Conservation (phyloP, 2,888 invertebrate genomes). For the Aradus depressus region DNA sequence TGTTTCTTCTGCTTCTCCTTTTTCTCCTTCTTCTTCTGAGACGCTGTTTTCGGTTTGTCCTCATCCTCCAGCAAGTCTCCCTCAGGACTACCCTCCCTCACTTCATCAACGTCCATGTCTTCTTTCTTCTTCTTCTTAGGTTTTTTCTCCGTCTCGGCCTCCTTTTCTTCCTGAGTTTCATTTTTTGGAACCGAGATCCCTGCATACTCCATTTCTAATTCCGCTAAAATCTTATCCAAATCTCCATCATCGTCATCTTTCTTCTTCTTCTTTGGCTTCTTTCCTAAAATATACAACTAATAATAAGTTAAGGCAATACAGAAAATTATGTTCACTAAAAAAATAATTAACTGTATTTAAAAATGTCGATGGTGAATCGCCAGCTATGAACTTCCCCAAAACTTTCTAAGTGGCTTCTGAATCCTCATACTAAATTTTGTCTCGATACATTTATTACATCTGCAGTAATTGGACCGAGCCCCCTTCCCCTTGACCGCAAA, state of each 20-base stretch:
- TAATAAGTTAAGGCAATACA: background rate
- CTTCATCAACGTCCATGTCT: constrained; percentile 40
- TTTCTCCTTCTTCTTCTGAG: constrained; percentile 82
- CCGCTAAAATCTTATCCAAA: constrained; percentile 70
- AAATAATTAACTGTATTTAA: too few relatives aligned
- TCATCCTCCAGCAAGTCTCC: constrained; percentile 47
- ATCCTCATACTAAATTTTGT: too few relatives aligned
- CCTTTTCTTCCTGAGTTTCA: constrained; percentile 25
- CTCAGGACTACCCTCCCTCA: constrained; percentile 43
- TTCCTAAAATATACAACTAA: constrained; percentile 22
- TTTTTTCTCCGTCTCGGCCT: constrained; percentile 26
- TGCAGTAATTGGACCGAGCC: too few relatives aligned
- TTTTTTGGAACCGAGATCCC: constrained; percentile 36
- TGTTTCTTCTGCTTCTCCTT: constrained; percentile 72
- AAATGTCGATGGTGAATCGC: too few relatives aligned
- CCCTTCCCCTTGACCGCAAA: too few relatives aligned
- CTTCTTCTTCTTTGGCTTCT: constrained; percentile 49
- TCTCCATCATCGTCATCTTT: constrained; percentile 69
- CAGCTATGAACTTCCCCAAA: too few relatives aligned
- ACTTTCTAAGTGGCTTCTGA: too few relatives aligned
- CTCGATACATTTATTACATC: too few relatives aligned
- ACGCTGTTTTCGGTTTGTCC: constrained; percentile 55
- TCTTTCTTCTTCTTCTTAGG: constrained; percentile 33
- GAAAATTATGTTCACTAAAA: background rate
- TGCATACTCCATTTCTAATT: constrained; percentile 68